phyloP scores from a whole-genome alignment of 2,797 vertebrate species.

The Threskiornis aethiopicus region DNA sequence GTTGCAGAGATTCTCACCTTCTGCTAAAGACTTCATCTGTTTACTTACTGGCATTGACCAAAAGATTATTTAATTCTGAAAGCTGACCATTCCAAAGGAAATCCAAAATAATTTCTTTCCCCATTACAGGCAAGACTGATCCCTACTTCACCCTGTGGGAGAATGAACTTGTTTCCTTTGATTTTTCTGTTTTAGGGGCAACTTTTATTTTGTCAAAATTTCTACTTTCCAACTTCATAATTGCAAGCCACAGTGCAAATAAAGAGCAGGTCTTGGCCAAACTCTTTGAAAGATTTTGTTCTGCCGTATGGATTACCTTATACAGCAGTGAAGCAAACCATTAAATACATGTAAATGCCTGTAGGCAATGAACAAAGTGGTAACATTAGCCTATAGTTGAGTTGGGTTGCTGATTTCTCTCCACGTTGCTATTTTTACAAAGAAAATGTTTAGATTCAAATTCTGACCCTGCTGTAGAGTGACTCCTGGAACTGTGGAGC shows the following conservation, averaged over 20 bases:
- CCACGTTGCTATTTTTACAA: neutral
- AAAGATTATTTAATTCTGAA: neutral
- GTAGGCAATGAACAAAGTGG: neutral
- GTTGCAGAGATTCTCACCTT: neutral
- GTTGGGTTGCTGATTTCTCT: neutral
- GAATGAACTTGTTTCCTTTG: neutral
- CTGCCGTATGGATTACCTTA: neutral
- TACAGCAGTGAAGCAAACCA: neutral
- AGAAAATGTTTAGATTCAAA: neutral
- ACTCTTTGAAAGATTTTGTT: neutral
- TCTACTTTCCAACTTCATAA: neutral
- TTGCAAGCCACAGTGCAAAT: neutral
- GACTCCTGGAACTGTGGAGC: neutral
- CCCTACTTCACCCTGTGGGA: neutral
- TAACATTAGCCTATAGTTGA: neutral
- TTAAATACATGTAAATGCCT: neutral
- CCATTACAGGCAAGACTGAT: neutral
- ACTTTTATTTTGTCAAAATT: neutral
- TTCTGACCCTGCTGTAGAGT: neutral
- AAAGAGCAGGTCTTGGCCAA: neutral
- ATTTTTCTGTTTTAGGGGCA: neutral
- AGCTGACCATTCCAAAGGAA: neutral
- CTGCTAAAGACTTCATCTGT: neutral
- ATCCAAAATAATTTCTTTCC: neutral
- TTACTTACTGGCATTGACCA: neutral